Evolutionary conservation across 2,797 vertebrate genomes (phyloP).

Genomic region (Glossophaga mutica): DNA sequence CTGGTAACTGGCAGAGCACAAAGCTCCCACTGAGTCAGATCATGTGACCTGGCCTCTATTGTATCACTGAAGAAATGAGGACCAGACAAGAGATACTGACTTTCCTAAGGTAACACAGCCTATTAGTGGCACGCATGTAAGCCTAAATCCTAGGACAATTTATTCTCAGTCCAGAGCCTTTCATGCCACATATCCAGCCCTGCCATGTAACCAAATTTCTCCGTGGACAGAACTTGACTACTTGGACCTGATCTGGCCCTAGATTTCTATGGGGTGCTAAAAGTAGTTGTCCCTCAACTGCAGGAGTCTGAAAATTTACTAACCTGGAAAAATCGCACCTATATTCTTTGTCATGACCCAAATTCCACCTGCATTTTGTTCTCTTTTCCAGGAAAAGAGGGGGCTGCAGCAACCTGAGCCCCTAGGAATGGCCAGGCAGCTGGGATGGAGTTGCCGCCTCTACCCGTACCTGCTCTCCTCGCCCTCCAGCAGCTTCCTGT

Average conservation of each 20-base stretch:
- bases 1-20: not conserved
- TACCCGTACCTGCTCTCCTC: constrained; percentile 80
- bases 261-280: not conserved
- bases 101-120: not conserved
- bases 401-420: not conserved
- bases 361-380: not conserved
- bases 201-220: not conserved
- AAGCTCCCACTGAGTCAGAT: not conserved
- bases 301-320: not conserved
- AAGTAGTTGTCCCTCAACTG: not conserved
- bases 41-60: not conserved
- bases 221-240: not conserved
- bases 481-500: constrained; percentile 86
- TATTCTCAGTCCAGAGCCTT: not conserved
- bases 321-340: not conserved
- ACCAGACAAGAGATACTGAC: not conserved
- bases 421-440: not conserved
- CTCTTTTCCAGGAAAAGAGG: not conserved
- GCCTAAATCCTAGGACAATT: not conserved
- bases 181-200: not conserved
- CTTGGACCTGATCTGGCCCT: not conserved
- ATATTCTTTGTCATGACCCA: not conserved
- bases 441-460: not conserved
- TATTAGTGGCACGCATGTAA: not conserved
- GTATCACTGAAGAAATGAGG: not conserved